These are phyloP conservation scores for Cephus cinctus DNA, from an alignment of 1,140 invertebrate species.

Conservation along the genomic window DNA sequence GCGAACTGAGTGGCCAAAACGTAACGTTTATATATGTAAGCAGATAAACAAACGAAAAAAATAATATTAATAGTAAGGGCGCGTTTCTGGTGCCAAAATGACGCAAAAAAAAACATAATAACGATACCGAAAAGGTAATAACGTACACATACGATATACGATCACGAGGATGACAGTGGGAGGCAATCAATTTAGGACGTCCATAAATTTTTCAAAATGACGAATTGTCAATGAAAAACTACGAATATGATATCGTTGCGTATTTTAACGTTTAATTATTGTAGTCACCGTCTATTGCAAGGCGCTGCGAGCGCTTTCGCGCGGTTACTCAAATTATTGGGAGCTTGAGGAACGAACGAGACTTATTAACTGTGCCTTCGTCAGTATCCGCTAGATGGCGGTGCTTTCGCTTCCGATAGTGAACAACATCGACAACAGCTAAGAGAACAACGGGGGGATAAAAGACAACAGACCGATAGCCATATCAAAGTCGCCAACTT, in stretches of 20 bases:
- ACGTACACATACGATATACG: too few relatives aligned
- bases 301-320: too few relatives aligned
- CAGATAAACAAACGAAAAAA: slow-evolving; percentile 23
- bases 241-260: too few relatives aligned
- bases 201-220: too few relatives aligned
- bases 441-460: slow-evolving; percentile 15
- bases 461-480: slow-evolving; percentile 22
- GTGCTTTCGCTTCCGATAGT: slow-evolving; percentile 32
- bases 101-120: slow-evolving; percentile 22
- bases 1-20: slow-evolving; percentile 55
- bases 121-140: slow-evolving; percentile 19
- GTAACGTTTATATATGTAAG: slow-evolving; percentile 49
- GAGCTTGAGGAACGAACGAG: slow-evolving; percentile 41
- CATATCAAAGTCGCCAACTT: slow-evolving; percentile 36
- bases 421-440: slow-evolving; percentile 34
- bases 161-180: too few relatives aligned
- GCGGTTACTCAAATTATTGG: too few relatives aligned
- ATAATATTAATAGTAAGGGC: slow-evolving; percentile 27
- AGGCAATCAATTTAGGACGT: too few relatives aligned
- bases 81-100: slow-evolving; percentile 51
- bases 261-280: too few relatives aligned
- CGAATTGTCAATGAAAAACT: too few relatives aligned
- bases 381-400: slow-evolving; percentile 38
- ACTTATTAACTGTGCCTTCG: slow-evolving; percentile 54
- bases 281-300: too few relatives aligned